These are phyloP conservation scores for Pterocles orientalis DNA, from an alignment of 2,113 vertebrate species.

Conservation along the genomic window DNA sequence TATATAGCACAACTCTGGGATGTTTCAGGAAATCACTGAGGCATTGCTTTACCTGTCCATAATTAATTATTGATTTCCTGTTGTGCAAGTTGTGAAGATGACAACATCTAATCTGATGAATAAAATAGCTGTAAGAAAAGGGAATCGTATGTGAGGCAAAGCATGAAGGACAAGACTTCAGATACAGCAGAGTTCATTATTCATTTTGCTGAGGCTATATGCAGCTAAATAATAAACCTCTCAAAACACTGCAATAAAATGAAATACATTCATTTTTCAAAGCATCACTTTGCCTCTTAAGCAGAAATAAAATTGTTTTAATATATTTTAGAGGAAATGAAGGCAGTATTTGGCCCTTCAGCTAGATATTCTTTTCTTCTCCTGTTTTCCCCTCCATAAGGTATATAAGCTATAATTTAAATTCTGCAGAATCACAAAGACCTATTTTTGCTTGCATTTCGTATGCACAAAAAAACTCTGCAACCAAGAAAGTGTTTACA, in stretches of 20 bases:
- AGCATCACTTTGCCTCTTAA: constrained; percentile 11
- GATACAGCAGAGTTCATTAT: not conserved
- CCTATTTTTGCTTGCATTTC: not conserved
- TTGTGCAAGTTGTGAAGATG: constrained; percentile 26
- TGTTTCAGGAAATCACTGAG: constrained; percentile 7
- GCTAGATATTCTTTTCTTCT: not conserved
- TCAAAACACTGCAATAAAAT: constrained; percentile 18
- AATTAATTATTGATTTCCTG: constrained; percentile 77
- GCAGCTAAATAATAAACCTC: not conserved
- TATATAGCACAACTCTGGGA: not conserved
- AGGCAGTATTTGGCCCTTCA: not conserved
- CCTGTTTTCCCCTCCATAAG: not conserved
- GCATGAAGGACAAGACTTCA: constrained; percentile 44
- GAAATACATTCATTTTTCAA: constrained; percentile 30
- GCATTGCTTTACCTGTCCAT: constrained; percentile 51
- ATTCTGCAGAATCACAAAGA: not conserved
- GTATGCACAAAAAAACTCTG: not conserved
- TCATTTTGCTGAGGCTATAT: not conserved
- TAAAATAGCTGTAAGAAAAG: constrained; percentile 27
- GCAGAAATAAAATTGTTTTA: not conserved
- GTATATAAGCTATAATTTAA: not conserved
- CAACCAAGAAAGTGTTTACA: not conserved
- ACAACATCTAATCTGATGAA: constrained; percentile 54
- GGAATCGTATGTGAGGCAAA: constrained; percentile 24
- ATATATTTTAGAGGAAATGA: not conserved